Evolutionary conservation across 1,140 invertebrate genomes (phyloP).

Genomic region (Achatina immaculata): DNA sequence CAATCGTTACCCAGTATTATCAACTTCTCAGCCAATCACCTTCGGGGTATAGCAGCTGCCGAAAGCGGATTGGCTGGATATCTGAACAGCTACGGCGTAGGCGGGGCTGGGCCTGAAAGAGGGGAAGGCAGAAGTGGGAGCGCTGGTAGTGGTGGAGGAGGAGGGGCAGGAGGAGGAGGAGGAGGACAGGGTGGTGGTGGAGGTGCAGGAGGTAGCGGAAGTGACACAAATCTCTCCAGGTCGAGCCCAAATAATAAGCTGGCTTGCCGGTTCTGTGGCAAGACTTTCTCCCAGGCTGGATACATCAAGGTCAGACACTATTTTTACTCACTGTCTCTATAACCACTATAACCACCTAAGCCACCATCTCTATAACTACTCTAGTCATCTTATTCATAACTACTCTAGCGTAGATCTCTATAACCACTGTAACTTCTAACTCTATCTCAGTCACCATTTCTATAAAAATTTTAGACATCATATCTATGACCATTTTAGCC

Average conservation of each 20-base stretch:
- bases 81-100: constrained; percentile 28
- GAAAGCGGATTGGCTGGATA: constrained; percentile 25
- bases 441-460: no score
- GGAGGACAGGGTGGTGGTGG: neutral
- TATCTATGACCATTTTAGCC: no score
- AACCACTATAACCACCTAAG: no score
- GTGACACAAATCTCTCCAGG: constrained; percentile 31
- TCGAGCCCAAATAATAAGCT: constrained; percentile 50
- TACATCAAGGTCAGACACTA: constrained; percentile 57
- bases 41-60: constrained; percentile 20
- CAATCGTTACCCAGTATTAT: constrained; percentile 33
- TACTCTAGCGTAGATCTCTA: no score
- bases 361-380: no score
- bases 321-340: no score
- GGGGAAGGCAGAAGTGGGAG: neutral
- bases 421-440: no score
- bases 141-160: neutral
- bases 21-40: constrained; percentile 31
- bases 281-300: constrained; percentile 61
- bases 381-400: no score
- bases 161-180: neutral
- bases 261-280: constrained; percentile 61
- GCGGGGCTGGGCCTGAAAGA: neutral
- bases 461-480: no score
- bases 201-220: constrained; percentile 16